Base-by-base conservation (phyloP, 1,140 invertebrate genomes). In the Aphelenchoides besseyi region DNA sequence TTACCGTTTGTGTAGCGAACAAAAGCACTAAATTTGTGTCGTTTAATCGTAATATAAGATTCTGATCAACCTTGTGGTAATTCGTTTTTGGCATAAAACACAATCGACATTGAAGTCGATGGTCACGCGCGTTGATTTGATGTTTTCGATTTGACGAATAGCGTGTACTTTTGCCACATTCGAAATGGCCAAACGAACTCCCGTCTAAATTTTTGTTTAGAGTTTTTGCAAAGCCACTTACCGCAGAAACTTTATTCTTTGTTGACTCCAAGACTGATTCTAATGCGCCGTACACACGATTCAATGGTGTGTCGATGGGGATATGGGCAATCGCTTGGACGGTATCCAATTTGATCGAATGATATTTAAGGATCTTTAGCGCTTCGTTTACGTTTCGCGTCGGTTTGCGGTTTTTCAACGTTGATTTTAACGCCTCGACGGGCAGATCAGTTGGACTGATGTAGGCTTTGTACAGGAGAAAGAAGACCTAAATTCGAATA, bases 401-500 rank as follows among this genome's bases (percentile, higher is more conserved):
- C 1, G 68, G 36, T 28, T 63, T 41, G 2, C 41, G 12, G 12
- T 9, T 5, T 12, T 32, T 52, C 23, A 70, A 71, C 30, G 28
- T 76, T 26, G 61, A 23, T 30, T 68, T 66, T n/a, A 48, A 18
- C 30, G 72, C 12, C 2, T 32, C 16, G 16, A 32, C 41, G 30
- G 32, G 29, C 36, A 74, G 48, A 35, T 74, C 23, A 53, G 33
- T 75, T 48, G 67, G 61, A 30, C 36, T 26, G 3, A 61, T 73
- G 55, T 81, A 79, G 9, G 54, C 69, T 36, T 82, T 72, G 62
- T 74, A 78, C 3, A 78, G 74, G n/a, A 62, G 69, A 29, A 73
- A 57, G 64, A 70, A 77, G n/a, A 77, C 69, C 75, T 80, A 48
- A 63, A 78, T 37, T n/a, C 8, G 16, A 5, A 29, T 28, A 57